Evolutionary conservation across 2,888 invertebrate species (phyloP).

Genomic region (Punctoribates punctum): DNA sequence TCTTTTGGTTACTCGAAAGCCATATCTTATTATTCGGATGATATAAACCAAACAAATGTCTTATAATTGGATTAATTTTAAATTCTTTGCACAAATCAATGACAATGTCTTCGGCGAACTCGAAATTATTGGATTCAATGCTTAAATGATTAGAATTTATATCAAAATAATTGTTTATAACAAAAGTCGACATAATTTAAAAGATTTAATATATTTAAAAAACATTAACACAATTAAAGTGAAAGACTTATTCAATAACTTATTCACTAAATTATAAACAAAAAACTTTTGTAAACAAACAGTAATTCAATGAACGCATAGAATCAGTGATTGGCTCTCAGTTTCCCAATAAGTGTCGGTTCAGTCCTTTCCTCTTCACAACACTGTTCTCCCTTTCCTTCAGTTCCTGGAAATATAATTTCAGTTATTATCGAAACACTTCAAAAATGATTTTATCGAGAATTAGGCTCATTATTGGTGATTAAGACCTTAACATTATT

Average conservation of each 20-base stretch:
- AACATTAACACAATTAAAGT: neutral
- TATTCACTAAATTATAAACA: neutral
- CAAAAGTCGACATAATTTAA: neutral
- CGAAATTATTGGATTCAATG: neutral
- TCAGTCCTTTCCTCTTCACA: too few species aligned
- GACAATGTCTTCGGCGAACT: constrained; percentile 66
- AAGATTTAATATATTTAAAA: neutral
- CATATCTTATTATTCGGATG: constrained; percentile 65
- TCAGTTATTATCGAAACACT: too few species aligned
- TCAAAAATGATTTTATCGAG: too few species aligned
- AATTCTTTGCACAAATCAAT: constrained; percentile 64
- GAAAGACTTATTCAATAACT: neutral
- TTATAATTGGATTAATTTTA: constrained; percentile 69
- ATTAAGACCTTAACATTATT: too few species aligned
- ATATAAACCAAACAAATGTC: constrained; percentile 73
- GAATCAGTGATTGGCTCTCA: neutral
- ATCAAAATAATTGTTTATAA: neutral
- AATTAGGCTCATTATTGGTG: too few species aligned
- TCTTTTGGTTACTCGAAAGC: constrained; percentile 64
- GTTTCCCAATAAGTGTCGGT: too few species aligned
- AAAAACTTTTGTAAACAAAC: too few species aligned
- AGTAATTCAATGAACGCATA: neutral
- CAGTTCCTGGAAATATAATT: too few species aligned
- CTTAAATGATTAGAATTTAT: neutral
- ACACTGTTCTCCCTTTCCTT: too few species aligned